phyloP scores from a whole-genome alignment of 2,797 vertebrate species.

The Malurus leucopterus region DNA sequence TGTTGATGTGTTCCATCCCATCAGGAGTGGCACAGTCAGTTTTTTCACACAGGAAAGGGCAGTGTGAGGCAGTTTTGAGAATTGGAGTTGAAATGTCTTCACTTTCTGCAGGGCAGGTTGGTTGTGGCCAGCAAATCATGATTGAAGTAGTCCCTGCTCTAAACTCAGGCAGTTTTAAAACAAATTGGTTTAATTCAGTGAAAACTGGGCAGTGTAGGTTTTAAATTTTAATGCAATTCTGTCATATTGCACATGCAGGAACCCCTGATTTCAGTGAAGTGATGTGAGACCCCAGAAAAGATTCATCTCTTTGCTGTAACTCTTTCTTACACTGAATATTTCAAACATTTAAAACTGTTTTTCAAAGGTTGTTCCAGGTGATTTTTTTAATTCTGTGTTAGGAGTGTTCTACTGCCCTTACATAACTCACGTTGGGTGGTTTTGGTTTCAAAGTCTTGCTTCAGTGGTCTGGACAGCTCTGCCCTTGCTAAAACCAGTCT shows the following conservation, averaged over 20 bases:
- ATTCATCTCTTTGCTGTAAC: neutral
- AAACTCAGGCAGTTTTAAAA: neutral
- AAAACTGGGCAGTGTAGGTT: neutral
- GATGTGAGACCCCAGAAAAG: neutral
- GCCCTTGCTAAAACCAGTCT: neutral
- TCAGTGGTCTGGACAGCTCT: neutral
- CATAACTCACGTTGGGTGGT: neutral
- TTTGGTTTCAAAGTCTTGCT: neutral
- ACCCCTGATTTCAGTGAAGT: neutral
- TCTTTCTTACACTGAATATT: neutral
- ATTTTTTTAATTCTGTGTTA: neutral
- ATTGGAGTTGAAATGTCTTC: neutral
- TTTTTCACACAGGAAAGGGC: accelerated
- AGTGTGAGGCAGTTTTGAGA: accelerated
- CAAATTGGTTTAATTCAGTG: neutral
- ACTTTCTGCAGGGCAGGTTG: neutral
- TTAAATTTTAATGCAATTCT: neutral
- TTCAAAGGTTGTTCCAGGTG: neutral
- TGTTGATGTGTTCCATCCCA: neutral
- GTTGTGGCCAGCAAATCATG: neutral
- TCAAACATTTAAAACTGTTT: neutral
- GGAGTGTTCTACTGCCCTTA: neutral
- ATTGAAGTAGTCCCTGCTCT: neutral
- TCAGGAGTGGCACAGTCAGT: neutral
- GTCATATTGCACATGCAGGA: neutral